These are phyloP conservation scores for Mormyrus proboscirostris DNA, from an alignment of 2,797 vertebrate genomes.

Conservation along the genomic window DNA sequence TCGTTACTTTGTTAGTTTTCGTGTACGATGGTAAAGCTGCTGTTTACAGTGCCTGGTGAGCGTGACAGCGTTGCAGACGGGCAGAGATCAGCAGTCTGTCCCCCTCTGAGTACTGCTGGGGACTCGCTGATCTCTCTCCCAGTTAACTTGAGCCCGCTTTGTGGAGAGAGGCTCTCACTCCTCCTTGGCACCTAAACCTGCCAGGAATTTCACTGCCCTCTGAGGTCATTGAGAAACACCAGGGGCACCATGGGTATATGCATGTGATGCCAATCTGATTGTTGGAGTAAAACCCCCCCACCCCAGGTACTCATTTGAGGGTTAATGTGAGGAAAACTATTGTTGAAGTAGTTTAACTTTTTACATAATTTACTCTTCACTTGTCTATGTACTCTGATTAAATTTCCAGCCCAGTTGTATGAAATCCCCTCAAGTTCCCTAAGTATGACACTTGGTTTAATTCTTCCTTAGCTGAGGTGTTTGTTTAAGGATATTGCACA, in stretches of 20 bases:
- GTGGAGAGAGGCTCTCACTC: neutral
- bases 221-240: neutral
- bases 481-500: neutral
- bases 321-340: neutral
- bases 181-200: neutral
- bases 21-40: neutral
- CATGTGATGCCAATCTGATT: neutral
- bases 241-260: neutral
- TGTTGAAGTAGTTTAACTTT: neutral
- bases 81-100: neutral
- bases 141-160: neutral
- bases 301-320: neutral
- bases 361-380: neutral
- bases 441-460: neutral
- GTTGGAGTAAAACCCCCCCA: neutral
- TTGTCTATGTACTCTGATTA: neutral
- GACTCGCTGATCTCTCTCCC: neutral
- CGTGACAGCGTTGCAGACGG: neutral
- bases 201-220: too few relatives aligned
- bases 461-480: neutral
- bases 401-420: neutral
- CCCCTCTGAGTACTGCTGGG: neutral
- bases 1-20: neutral
- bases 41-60: neutral
- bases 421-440: neutral